These are phyloP conservation scores for Agonopterix arenella DNA, from an alignment of 2,888 invertebrate species.

Conservation along the genomic window DNA sequence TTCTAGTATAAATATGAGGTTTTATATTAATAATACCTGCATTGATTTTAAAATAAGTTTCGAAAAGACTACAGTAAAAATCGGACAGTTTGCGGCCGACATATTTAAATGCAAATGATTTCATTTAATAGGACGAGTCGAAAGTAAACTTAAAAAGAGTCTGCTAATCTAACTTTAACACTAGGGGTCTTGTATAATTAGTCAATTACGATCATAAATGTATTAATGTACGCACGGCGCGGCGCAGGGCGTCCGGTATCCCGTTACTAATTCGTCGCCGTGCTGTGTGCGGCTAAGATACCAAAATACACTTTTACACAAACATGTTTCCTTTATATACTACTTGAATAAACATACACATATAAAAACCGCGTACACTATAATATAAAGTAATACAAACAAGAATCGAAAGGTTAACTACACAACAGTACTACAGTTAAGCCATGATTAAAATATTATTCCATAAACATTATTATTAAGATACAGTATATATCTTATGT, in stretches of 20 bases:
- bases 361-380: constrained; percentile 76
- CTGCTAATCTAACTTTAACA: constrained; percentile 66
- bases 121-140: constrained; percentile 48
- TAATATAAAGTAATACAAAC: constrained; percentile 74
- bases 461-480: constrained; percentile 66
- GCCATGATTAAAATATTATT: constrained; percentile 73
- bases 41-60: constrained; percentile 71
- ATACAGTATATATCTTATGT: constrained; percentile 64
- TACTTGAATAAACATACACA: constrained; percentile 76
- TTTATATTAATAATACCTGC: constrained; percentile 76
- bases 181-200: constrained; percentile 72
- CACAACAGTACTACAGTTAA: constrained; percentile 74
- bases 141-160: constrained; percentile 60
- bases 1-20: constrained; percentile 75
- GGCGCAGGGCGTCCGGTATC: constrained; percentile 16
- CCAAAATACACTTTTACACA: constrained; percentile 74
- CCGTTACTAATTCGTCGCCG: constrained; percentile 13
- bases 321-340: constrained; percentile 64
- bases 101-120: constrained; percentile 65
- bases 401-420: constrained; percentile 72
- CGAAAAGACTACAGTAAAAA: constrained; percentile 60
- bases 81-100: constrained; percentile 43
- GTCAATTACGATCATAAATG: constrained; percentile 78
- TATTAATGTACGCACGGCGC: constrained; percentile 36
- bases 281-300: constrained; percentile 37